These are phyloP conservation scores for Ammodytes dubius DNA, from an alignment of 2,113 vertebrate species.

Conservation along the genomic window DNA sequence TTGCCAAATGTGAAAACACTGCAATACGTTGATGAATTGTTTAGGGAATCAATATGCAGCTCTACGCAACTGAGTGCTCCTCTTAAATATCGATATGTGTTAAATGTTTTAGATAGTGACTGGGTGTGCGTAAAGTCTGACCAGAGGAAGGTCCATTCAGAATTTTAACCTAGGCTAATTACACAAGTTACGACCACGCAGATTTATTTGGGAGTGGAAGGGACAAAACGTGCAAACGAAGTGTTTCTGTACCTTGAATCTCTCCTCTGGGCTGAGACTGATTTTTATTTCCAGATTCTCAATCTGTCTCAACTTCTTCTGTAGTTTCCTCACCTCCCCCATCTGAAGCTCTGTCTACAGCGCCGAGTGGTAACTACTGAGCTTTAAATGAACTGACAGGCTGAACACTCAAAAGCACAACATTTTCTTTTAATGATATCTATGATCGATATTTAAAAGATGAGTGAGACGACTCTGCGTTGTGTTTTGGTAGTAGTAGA, in stretches of 20 bases:
- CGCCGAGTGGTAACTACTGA: neutral
- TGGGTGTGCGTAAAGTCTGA: conserved; percentile 13
- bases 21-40: neutral
- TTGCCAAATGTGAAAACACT: neutral
- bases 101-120: conserved; percentile 6
- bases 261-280: conserved; percentile 83
- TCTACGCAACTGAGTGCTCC: neutral
- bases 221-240: conserved; percentile 6
- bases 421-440: neutral
- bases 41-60: neutral
- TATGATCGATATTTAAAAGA: neutral
- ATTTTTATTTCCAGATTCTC: conserved; percentile 87
- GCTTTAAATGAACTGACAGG: neutral
- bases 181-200: neutral
- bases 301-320: conserved; percentile 89
- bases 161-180: conserved; percentile 19
- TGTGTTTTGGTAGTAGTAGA: neutral
- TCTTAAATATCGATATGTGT: neutral
- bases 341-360: conserved; percentile 63
- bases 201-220: neutral
- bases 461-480: neutral
- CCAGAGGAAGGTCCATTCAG: conserved; percentile 45
- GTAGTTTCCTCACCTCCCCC: conserved; percentile 87
- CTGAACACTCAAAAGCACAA: conserved; percentile 10
- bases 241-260: conserved; percentile 83